phyloP scores from a whole-genome alignment of 2,113 vertebrate species.

The Grammomys surdaster region DNA sequence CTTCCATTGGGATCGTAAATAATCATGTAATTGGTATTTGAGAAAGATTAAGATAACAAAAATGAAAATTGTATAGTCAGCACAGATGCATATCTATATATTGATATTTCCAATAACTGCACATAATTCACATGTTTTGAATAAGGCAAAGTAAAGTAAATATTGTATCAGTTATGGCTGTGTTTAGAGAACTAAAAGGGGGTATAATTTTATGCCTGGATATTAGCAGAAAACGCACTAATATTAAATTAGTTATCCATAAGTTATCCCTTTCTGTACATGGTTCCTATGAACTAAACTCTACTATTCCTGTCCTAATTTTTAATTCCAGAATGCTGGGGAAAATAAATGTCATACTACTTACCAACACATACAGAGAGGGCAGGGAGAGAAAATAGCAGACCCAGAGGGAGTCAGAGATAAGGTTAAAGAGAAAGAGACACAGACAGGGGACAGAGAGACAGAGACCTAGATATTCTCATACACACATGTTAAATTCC shows the following conservation, averaged over 20 bases:
- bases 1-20: conserved; percentile 37
- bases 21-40: conserved; percentile 62
- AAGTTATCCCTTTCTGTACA: background rate
- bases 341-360: background rate
- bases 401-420: background rate
- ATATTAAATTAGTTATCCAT: background rate
- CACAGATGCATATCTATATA: background rate
- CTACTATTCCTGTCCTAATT: background rate
- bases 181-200: background rate
- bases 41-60: conserved; percentile 70
- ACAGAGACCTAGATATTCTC: background rate
- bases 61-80: background rate
- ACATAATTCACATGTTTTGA: background rate
- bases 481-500: background rate
- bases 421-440: too few relatives aligned
- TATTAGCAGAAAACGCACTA: background rate
- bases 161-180: background rate
- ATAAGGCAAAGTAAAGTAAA: background rate
- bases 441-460: background rate
- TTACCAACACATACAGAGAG: background rate
- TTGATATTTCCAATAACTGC: background rate
- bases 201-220: background rate
- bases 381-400: too few relatives aligned
- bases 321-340: background rate
- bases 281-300: background rate